Base-by-base conservation (phyloP, 2,888 invertebrate species). In the Pyralis farinalis region DNA sequence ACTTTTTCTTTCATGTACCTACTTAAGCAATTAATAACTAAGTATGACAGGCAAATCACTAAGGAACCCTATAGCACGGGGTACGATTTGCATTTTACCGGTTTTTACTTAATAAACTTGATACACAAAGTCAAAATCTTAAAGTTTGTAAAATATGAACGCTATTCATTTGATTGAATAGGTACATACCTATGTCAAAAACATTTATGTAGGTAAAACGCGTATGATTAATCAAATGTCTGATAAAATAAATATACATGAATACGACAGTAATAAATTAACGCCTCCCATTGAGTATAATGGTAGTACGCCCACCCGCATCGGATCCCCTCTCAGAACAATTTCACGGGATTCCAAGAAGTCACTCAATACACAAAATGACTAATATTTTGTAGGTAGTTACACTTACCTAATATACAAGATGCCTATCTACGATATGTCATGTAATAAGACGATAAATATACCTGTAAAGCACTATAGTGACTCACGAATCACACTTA, bases 271-370 rank as follows among this genome's bases (percentile, higher is more conserved):
- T 62, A 71, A 77, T 83, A 81, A 80, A 82, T 82, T 75, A 84
- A 81, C 83, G 76, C 85, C 86, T 83, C 77, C 83, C 77, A 77
- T 72, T 67, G 65, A 64, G 69, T 66, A 65, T 67, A 65, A 63
- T 61, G 59, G 62, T 57, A 55, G 45, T 46, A 67, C 83, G 82
- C 84, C 86, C 85, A 83, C 82, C 71, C 67, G 63, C 60, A 50
- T 61, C 43, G 64, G 53, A 68, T 72, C 78, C 79, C 80, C 81
- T 69, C 73, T 76, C 63, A 61, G 63, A 57, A 63, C 63, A 65
- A 68, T 66, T 70, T 61, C 57, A 70, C 57, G 51, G 69, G 60
- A 68, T 80, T 80, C 79, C 67, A 59, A 76, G 75, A 81, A 81
- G 40, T 56, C 39, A 16, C 4, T 16, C 46, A 53, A 57, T 56